Evolutionary conservation across 2,797 vertebrate genomes (phyloP), one percentile per base, ranked within the genome.

Genomic region (Diglossa cyanea): DNA sequence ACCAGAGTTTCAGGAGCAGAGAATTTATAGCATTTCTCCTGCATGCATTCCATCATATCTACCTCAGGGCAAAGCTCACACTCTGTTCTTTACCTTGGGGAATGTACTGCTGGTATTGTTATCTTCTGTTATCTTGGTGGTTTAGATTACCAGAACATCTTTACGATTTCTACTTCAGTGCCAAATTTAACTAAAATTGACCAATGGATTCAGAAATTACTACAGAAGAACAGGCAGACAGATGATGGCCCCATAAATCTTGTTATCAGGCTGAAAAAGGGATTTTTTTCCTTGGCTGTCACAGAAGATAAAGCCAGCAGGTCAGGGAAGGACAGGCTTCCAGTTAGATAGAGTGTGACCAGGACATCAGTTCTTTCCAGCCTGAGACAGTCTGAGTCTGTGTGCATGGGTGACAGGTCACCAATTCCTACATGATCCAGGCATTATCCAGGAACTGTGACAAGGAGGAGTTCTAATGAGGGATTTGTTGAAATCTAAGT

Each of bases 121-220:
- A 20, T 76, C 17, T 89, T 85, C 60, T 82, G 37, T 75, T 90
- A 70, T 83, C 68, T 88, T 58, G 7, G 4, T 11, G 13, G 35
- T 83, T 88, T 61, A 58, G 30, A 80, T 65, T 61, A 68, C 47
- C 68, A 72, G 68, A 75, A 63, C 33, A 67, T 88, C 83, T 71
- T 60, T 74, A 60, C 79, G 26, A 85, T 82, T 79, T 85, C 55
- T 82, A 4, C 45, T 76, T 81, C 33, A 28, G 17, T 66, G 72
- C 48, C 72, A 77, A 19, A 87, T 91, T 87, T 76, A 92, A 48
- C 54, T 85, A 62, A 85, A 89, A 85, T 79, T 94, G 48, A 33
- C 55, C 67, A 70, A 16, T 60, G 53, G 53, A 50, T 92, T 85
- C 72, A 92, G 60, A 91, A 91, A 11, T 82, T 67, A 42, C 20